These are phyloP conservation scores for Nannospalax galili DNA, from an alignment of 2,113 vertebrate species.

Conservation along the genomic window DNA sequence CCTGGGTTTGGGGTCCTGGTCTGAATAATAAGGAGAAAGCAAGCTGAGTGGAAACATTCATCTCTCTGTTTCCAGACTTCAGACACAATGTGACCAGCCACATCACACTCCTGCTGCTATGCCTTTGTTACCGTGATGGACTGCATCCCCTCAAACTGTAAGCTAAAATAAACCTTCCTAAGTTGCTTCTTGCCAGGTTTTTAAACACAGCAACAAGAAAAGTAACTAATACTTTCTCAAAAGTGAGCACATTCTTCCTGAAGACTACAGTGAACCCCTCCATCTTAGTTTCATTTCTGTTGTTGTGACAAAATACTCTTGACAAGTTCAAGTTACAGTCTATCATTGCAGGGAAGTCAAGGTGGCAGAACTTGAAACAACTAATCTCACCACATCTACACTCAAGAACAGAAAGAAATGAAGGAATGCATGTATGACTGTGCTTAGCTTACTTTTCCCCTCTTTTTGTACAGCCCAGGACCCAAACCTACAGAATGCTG, in stretches of 20 bases:
- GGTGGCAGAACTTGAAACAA: too few relatives aligned
- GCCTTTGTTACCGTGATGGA: background rate
- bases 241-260: background rate
- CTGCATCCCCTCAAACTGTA: background rate
- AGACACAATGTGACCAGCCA: background rate
- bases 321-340: too few relatives aligned
- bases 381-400: too few relatives aligned
- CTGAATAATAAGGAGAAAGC: background rate
- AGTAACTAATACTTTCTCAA: background rate
- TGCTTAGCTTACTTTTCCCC: too few relatives aligned
- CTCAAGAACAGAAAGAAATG: too few relatives aligned
- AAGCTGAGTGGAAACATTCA: background rate
- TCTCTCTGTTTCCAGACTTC: background rate
- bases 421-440: too few relatives aligned
- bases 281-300: too few relatives aligned
- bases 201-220: background rate
- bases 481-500: too few relatives aligned
- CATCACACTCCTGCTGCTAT: background rate
- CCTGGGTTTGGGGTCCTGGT: too few relatives aligned
- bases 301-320: too few relatives aligned
- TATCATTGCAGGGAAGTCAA: too few relatives aligned
- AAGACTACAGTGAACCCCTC: background rate
- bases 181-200: background rate
- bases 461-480: background rate
- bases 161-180: background rate